Evolutionary conservation across 2,888 invertebrate species (phyloP).

Genomic region (Bugula neritina): DNA sequence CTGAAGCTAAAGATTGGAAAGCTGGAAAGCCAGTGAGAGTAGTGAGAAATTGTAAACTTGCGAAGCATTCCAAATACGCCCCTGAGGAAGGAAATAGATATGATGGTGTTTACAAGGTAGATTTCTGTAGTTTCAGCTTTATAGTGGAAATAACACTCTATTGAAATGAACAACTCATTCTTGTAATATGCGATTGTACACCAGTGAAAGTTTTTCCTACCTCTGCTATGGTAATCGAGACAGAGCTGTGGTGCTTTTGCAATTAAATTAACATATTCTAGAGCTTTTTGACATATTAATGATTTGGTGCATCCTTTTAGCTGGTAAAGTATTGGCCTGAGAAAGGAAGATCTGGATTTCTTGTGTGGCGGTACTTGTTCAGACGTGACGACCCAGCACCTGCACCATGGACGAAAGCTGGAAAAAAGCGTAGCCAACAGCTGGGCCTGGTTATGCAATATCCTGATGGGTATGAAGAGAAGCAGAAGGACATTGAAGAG

Average conservation of each 20-base stretch:
- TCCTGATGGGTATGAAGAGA: constrained; percentile 61
- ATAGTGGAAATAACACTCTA: too few relatives aligned
- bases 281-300: too few relatives aligned
- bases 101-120: constrained; percentile 74
- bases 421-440: constrained; percentile 57
- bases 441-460: constrained; percentile 57
- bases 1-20: constrained; percentile 67
- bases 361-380: constrained; percentile 73
- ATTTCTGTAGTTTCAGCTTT: too few relatives aligned
- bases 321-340: constrained; percentile 76
- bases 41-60: constrained; percentile 68
- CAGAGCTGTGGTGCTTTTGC: too few relatives aligned
- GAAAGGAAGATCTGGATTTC: constrained; percentile 69
- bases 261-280: too few relatives aligned
- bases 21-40: constrained; percentile 73
- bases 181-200: too few relatives aligned
- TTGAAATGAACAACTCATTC: too few relatives aligned
- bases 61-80: constrained; percentile 71
- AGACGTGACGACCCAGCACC: constrained; percentile 71
- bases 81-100: constrained; percentile 69
- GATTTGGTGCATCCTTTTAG: too few relatives aligned
- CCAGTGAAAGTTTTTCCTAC: too few relatives aligned
- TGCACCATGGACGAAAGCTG: constrained; percentile 72
- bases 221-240: too few relatives aligned
- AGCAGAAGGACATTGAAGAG: constrained; percentile 33